phyloP scores from a whole-genome alignment of 2,888 invertebrate species.

The Latrodectus hesperus region DNA sequence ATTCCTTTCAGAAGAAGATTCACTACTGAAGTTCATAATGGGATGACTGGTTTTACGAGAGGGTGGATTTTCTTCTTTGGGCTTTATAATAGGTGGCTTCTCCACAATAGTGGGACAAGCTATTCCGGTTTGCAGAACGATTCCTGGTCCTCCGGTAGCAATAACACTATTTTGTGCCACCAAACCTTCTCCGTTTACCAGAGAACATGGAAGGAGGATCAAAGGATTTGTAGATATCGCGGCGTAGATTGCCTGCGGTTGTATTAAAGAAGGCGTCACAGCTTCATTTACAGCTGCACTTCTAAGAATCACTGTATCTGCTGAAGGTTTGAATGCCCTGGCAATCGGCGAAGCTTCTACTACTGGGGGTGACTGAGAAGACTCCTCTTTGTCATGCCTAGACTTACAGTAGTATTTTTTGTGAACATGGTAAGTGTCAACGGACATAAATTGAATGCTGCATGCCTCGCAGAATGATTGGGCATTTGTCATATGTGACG shows the following conservation, averaged over 20 bases:
- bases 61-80: conserved; percentile 35
- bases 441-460: conserved; percentile 94
- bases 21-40: conserved; percentile 18
- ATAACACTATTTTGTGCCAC: conserved; percentile 79
- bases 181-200: conserved; percentile 84
- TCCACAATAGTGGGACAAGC: conserved; percentile 45
- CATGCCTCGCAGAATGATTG: conserved; percentile 91
- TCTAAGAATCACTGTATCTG: conserved; percentile 51
- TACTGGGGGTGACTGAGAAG: not conserved
- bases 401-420: conserved; percentile 90
- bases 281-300: conserved; percentile 22
- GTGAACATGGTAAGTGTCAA: conserved; percentile 92
- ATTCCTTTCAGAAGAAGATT: conserved; percentile 4
- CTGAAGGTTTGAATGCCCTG: conserved; percentile 16
- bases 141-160: conserved; percentile 76
- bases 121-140: conserved; percentile 41
- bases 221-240: conserved; percentile 93
- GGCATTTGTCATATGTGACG: conserved; percentile 41
- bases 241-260: conserved; percentile 71
- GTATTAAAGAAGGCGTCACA: conserved; percentile 43
- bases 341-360: not conserved
- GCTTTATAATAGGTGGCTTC: not conserved
- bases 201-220: conserved; percentile 89
- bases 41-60: conserved; percentile 54
- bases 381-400: conserved; percentile 66